Conservation (phyloP, 2,797 vertebrate species). For the Holocentrus rufus region DNA sequence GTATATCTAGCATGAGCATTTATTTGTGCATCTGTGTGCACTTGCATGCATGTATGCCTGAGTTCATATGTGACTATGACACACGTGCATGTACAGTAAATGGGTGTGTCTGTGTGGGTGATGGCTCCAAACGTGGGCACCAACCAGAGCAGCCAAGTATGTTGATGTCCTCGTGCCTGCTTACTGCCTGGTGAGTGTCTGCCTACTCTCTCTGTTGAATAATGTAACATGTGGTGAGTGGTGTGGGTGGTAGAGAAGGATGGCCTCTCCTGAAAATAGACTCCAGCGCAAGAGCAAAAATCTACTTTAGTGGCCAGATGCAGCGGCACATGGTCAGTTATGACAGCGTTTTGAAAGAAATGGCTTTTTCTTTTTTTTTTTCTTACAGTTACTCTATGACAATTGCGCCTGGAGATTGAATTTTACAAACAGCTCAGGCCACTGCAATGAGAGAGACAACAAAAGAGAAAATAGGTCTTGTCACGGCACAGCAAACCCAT, state of each 20-base stretch:
- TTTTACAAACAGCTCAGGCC: too few species aligned
- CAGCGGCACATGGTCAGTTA: slow-evolving; percentile 26
- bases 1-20: not conserved
- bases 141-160: slow-evolving; percentile 21
- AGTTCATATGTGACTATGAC: not conserved
- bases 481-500: too few species aligned
- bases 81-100: not conserved
- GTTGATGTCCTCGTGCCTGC: slow-evolving; percentile 28
- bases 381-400: not conserved
- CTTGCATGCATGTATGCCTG: not conserved
- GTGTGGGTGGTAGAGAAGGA: slow-evolving; percentile 68
- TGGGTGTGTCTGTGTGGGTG: slow-evolving; percentile 3
- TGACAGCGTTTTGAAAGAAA: slow-evolving; percentile 14
- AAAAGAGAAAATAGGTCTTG: too few species aligned
- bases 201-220: slow-evolving; percentile 69
- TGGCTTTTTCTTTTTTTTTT: not conserved
- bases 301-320: slow-evolving; percentile 21
- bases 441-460: too few species aligned
- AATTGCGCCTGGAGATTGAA: too few species aligned
- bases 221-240: slow-evolving; percentile 71
- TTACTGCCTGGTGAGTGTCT: slow-evolving; percentile 40
- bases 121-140: slow-evolving; percentile 13
- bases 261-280: slow-evolving; percentile 77
- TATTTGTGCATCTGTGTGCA: not conserved
- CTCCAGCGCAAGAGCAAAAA: slow-evolving; percentile 44